Conservation (phyloP, 2,888 invertebrate species). For the Tortrix viridana region DNA sequence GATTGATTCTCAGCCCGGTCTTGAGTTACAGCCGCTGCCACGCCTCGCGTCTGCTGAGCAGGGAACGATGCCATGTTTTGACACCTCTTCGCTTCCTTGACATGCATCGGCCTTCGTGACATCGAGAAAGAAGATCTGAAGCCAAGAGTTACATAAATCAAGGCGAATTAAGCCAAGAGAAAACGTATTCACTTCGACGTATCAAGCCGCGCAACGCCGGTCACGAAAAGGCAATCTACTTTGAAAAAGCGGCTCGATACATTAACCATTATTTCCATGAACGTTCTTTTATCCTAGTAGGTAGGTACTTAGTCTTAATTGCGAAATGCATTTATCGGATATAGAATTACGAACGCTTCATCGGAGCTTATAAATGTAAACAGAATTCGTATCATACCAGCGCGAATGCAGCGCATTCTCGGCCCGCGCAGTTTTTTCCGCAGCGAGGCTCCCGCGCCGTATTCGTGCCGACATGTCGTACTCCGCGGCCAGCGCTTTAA, state of each 20-base stretch:
- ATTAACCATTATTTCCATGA: too few species aligned
- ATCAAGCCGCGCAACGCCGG: too few species aligned
- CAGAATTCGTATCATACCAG: constrained; percentile 29
- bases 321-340: constrained; percentile 2
- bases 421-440: constrained; percentile 5
- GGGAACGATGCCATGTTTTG: constrained; percentile 5
- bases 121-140: too few species aligned
- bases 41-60: not conserved
- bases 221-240: too few species aligned
- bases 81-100: constrained; percentile 3
- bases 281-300: too few species aligned
- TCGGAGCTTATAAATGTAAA: constrained; percentile 16
- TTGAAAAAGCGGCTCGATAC: too few species aligned
- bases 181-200: too few species aligned
- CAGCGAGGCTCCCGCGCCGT: constrained; percentile 1
- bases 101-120: not conserved
- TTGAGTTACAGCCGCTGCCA: constrained; percentile 20
- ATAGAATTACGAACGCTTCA: constrained; percentile 13
- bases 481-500: not conserved
- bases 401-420: constrained; percentile 7
- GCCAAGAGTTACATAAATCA: too few species aligned
- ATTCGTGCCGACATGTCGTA: constrained; percentile 10
- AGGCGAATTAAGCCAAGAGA: too few species aligned
- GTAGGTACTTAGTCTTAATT: not conserved
- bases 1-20: constrained; percentile 23